These are phyloP conservation scores for Australoheros scitulus DNA, from an alignment of 2,113 vertebrate species.

Conservation along the genomic window DNA sequence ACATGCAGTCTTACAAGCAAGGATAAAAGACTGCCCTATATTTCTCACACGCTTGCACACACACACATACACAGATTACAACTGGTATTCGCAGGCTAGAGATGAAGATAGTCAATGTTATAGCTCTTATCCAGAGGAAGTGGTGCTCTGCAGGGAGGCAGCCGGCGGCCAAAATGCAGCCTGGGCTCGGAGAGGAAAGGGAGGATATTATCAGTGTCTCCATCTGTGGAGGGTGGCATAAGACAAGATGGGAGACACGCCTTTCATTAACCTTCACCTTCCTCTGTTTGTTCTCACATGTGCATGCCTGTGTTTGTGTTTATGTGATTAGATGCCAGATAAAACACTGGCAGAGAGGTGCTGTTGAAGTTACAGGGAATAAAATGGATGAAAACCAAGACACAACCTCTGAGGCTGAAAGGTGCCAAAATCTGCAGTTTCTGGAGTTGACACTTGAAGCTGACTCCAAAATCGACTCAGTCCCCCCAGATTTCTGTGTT, in stretches of 20 bases:
- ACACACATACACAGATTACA: conserved; percentile 25
- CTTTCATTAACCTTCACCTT: conserved; percentile 72
- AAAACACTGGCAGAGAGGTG: neutral
- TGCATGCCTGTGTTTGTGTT: neutral
- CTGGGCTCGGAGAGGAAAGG: conserved; percentile 37
- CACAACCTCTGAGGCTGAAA: neutral
- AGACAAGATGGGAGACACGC: conserved; percentile 52
- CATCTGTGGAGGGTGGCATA: conserved; percentile 61
- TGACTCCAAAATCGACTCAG: neutral
- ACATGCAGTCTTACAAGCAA: neutral
- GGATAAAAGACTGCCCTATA: conserved; percentile 10
- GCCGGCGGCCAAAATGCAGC: conserved; percentile 27
- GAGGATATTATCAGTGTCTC: conserved; percentile 58
- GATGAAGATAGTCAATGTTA: conserved; percentile 35
- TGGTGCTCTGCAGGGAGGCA: conserved; percentile 28
- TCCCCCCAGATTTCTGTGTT: neutral
- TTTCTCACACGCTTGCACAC: neutral
- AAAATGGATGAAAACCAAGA: neutral
- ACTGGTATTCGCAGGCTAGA: conserved; percentile 46
- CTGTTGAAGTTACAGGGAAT: neutral
- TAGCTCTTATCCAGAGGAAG: conserved; percentile 48
- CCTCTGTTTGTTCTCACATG: conserved; percentile 45
- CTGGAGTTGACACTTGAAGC: neutral
- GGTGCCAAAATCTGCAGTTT: neutral
- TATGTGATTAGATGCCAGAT: conserved; percentile 16